Conservation (phyloP, 1,140 invertebrate species). For the Stenopsyche tienmushanensis region DNA sequence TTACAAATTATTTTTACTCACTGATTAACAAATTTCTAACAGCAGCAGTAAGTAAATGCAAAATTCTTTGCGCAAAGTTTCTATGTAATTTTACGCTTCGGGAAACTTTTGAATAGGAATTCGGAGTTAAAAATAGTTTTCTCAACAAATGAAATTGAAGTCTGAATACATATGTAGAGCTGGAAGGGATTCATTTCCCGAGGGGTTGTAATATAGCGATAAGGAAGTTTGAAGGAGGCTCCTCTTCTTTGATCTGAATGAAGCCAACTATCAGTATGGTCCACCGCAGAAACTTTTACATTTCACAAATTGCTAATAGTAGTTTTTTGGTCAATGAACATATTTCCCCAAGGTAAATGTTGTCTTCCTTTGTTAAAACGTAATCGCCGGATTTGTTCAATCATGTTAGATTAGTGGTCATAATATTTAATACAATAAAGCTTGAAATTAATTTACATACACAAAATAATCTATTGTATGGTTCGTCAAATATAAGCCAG, state of each 20-base stretch:
- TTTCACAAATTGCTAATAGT: neutral
- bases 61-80: neutral
- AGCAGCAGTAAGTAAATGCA: no score
- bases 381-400: no score
- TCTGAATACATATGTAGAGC: neutral
- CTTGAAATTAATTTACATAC: no score
- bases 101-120: neutral
- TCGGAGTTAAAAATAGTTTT: conserved; percentile 12
- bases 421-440: no score
- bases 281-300: neutral
- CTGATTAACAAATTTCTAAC: no score
- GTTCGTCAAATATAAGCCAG: no score
- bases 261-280: neutral
- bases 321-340: neutral
- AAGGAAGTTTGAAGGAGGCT: neutral
- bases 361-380: no score
- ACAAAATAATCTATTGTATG: no score
- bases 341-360: neutral
- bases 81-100: neutral
- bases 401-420: no score
- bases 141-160: conserved; percentile 8
- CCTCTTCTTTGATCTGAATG: neutral
- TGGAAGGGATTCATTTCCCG: neutral
- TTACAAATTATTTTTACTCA: no score
- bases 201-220: neutral